Evolutionary conservation across 2,888 invertebrate genomes (phyloP).

Genomic region (Drosophila parthenogenetica): DNA sequence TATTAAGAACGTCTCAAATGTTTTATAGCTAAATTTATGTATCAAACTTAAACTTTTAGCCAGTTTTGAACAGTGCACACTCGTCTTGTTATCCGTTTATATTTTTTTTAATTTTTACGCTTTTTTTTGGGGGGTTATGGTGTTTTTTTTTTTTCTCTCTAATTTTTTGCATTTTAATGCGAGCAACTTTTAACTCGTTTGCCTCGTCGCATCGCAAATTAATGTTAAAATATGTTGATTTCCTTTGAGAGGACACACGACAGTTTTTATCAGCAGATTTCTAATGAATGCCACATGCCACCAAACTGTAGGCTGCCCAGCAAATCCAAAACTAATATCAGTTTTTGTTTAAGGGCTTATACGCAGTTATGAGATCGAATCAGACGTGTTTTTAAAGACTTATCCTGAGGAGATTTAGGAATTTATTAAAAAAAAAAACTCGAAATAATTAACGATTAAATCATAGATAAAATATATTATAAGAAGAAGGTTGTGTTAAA

Average conservation of each 20-base stretch:
- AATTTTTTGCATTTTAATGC: conserved; percentile 48
- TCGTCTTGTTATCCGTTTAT: conserved; percentile 56
- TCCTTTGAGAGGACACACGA: conserved; percentile 57
- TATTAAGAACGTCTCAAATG: too few relatives aligned
- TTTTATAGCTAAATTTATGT: too few relatives aligned
- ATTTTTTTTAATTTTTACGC: conserved; percentile 45
- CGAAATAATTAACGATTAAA: too few relatives aligned
- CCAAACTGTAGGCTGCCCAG: conserved; percentile 21
- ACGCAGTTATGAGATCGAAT: too few relatives aligned
- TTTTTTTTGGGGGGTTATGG: conserved; percentile 44
- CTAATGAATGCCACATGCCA: conserved; percentile 54
- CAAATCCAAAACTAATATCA: conserved; percentile 22
- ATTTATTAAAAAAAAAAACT: too few relatives aligned
- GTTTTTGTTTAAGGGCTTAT: too few relatives aligned
- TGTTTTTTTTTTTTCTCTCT: conserved; percentile 23
- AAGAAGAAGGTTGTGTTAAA: too few relatives aligned
- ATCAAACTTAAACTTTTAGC: too few relatives aligned
- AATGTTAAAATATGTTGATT: conserved; percentile 76
- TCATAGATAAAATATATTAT: too few relatives aligned
- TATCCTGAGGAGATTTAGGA: too few relatives aligned
- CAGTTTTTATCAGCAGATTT: conserved; percentile 36
- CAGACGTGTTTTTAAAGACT: too few relatives aligned
- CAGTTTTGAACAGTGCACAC: too few relatives aligned
- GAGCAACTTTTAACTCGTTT: conserved; percentile 65
- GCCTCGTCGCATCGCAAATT: conserved; percentile 58